Conservation (phyloP, 2,113 vertebrate genomes). For the Telmatochromis brichardi region DNA sequence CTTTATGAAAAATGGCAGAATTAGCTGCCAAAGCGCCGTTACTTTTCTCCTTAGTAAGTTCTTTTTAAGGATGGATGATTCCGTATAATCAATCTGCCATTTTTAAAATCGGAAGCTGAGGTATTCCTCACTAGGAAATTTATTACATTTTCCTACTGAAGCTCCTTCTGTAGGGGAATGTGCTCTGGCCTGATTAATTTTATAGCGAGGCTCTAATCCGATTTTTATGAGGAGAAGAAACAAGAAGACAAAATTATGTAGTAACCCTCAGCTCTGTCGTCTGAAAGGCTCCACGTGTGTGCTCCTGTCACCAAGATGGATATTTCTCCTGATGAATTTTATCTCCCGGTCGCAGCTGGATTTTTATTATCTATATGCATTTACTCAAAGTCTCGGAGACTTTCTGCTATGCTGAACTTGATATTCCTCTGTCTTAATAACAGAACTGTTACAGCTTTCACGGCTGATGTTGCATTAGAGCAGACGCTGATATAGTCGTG, state of each 20-base stretch:
- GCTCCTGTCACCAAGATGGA: neutral
- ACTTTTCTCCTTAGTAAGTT: neutral
- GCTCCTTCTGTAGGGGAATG: neutral
- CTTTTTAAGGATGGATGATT: neutral
- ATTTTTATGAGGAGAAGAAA: slow-evolving; percentile 27
- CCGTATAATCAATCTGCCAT: neutral
- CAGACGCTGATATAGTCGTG: neutral
- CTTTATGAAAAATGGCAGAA: neutral
- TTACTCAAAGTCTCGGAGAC: neutral
- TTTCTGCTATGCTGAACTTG: neutral
- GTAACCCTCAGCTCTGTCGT: neutral
- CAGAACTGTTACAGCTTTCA: neutral
- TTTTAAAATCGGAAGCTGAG: slow-evolving; percentile 1
- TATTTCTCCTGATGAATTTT: slow-evolving; percentile 7
- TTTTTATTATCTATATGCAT: neutral
- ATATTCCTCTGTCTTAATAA: neutral
- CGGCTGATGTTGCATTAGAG: neutral
- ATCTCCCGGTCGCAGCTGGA: neutral
- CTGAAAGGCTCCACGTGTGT: neutral
- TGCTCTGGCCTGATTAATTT: slow-evolving; percentile 32
- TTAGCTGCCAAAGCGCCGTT: neutral
- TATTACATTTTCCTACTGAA: slow-evolving; percentile 7
- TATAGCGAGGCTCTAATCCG: slow-evolving; percentile 11
- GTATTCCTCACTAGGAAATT: slow-evolving; percentile 1
- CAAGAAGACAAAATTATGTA: neutral